Evolutionary conservation across 2,888 invertebrate genomes (phyloP), one percentile per base, ranked within the genome.

Genomic region (Callosobruchus maculatus): DNA sequence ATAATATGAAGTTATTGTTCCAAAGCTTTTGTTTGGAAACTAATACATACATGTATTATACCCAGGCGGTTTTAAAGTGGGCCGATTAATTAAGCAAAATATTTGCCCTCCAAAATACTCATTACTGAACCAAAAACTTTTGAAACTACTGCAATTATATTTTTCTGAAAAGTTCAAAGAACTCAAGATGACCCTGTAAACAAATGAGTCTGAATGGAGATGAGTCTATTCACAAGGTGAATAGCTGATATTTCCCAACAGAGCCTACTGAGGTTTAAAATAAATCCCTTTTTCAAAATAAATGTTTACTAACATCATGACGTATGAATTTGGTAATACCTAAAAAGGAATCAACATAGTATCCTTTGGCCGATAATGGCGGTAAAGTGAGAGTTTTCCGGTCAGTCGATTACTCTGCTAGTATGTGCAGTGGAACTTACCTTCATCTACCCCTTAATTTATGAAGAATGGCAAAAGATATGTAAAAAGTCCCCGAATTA

Each of bases 401-500:
- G 49, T 49, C 49, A 13, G 13, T 18, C 49, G 13, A 7, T 7
- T 18, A 49, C 4, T 49, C 7, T 13, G 13, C 49, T 49, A 49
- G 18, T 26, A 18, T 7, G 4, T 49, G 5, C 49, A 49, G 1
- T 13, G 18, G 13, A 21, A 72, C 78, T 83, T 83, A 86, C 86
- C 86, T 86, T 86, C 86, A 86, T 86, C 86, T 86, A 86, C 85
- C 84, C 82, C 85, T 83, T 79, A 82, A 82, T 83, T 84, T 81
- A 79, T 81, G 81, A 80, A 81, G 82, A 81, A 83, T 83, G 81
- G 18, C 80, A 80, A 81, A 75, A 82, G 83, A 84, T 85, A 85
- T 84, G 82, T 84, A 83, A 83, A 82, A 84, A 83, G 82, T 83
- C 82, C 79, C 81, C 78, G 74, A 75, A 78, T 78, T 75, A 77